Conservation (phyloP, 2,797 vertebrate genomes). For the Cygnus olor region DNA sequence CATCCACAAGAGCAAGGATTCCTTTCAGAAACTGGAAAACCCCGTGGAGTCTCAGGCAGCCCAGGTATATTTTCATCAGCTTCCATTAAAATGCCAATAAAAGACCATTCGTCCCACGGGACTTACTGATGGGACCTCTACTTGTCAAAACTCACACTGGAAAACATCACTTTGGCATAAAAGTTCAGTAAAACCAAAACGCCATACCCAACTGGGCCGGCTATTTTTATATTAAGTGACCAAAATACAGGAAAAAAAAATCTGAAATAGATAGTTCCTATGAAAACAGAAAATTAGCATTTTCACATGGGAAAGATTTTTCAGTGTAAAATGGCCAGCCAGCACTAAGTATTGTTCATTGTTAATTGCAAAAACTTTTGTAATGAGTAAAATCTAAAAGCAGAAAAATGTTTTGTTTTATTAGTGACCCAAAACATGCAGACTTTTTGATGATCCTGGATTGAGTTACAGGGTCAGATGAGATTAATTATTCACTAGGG, state of each 20-base stretch:
- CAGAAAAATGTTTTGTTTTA: slow-evolving; percentile 48
- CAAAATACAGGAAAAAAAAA: background rate
- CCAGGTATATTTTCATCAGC: background rate
- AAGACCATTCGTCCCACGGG: background rate
- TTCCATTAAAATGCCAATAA: background rate
- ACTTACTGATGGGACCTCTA: background rate
- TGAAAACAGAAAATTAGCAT: background rate
- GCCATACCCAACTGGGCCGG: background rate
- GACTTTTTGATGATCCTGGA: slow-evolving; percentile 43
- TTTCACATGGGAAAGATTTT: slow-evolving; percentile 55
- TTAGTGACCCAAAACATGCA: slow-evolving; percentile 45
- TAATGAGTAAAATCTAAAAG: slow-evolving; percentile 54
- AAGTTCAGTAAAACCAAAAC: background rate
- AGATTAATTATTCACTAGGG: slow-evolving; percentile 56
- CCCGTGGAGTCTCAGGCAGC: background rate
- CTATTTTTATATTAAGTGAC: background rate
- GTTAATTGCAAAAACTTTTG: slow-evolving; percentile 39
- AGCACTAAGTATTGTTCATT: slow-evolving; percentile 1
- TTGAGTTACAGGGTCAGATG: slow-evolving; percentile 38
- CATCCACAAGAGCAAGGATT: background rate
- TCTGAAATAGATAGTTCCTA: slow-evolving; percentile 40
- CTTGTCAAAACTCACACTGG: background rate
- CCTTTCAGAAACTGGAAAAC: background rate
- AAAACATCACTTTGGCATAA: background rate
- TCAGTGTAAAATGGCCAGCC: background rate